Evolutionary conservation across 1,140 invertebrate genomes (phyloP), one percentile per base, ranked within the genome.

Genomic region (Cyrtorhinus lividipennis): DNA sequence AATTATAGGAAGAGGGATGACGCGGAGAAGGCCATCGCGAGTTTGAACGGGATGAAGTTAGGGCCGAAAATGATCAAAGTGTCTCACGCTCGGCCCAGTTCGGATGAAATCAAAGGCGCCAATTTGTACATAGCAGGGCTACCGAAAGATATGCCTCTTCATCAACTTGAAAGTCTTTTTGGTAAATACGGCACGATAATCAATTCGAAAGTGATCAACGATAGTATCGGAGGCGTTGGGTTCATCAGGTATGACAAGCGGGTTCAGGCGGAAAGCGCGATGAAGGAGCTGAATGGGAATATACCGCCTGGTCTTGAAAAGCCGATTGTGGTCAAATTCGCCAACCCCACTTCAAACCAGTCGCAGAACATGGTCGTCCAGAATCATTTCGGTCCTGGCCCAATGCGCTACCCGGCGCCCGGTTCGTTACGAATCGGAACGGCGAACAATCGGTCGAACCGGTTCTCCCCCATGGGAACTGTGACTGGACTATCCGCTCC

Each of bases 1-100:
- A 92, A 92, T 76, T 92, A 90, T 73, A 83, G 87, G 69, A 78
- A 83, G 66, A 75, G 83, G 46, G 86, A 88, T 73, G 88, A 92
- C 77, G 90, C 90, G 45, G 85, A 88, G 67, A 87, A 89, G 74
- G 90, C 90, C 57, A 88, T 92, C 63, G 86, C 85, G 73, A 87
- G 86, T 63, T 77, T 92, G 59, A 91, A 92, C 76, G 88, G 88
- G 62, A 76, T 92, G 65, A 77, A 87, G 69, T 78, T 92, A 67
- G 88, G 92, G 74, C 92, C 91, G 76, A 92, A 92, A 79, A 88
- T 86, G 62, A 90, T 92, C 69, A 92, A 92, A 84, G 89, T 92
- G 67, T 92, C 89, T 68, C 88, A 87, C 75, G 89, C 89, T 70
- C 81, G 89, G 74, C 89, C 89, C 66, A 89, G 86, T 76, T 87